Base-by-base conservation (phyloP, 1,140 invertebrate genomes). In the Drosophila guanche region DNA sequence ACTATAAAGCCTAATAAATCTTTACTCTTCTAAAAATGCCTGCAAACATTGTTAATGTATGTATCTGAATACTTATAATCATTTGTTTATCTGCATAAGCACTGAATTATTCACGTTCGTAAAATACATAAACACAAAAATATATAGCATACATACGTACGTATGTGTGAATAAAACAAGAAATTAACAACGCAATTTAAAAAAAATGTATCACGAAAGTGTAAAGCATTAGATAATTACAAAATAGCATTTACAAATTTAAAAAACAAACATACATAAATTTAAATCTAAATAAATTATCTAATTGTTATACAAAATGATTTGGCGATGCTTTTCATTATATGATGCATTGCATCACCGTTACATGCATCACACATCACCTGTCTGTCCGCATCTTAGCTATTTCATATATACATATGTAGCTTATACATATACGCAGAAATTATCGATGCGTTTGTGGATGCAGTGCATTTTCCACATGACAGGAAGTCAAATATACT, bases 241-340 rank as follows among this genome's bases (percentile, higher is more conserved):
- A 63, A 69, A 59, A 58, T 55, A 58, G 46, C 62, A 72, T 76
- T 76, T 55, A 56, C 33, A 72, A 61, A 72, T 72, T 67, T 48
- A 54, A 67, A 54, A 53, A 45, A 53, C 20, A 46, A 46, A 57
- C 20, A 40, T 12, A 70, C n/a, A 48, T 50, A 53, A 61, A 67
- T 55, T 3, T 8, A 50, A 75, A 48, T 12, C 60, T 5, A 46
- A 47, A 59, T 8, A 63, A 62, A 63, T 55, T 80, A 79, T 71
- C 56, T 80, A 80, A 75, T 78, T 79, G 58, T 75, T 71, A 71
- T 62, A 48, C 25, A 54, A 54, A 65, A 53, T 48, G 16, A 29
- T 50, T 71, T 29, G 57, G 56, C 37, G 48, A 37, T 33, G 33
- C 23, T 29, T 22, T 33, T 40, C 16, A 20, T 22, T 29, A 45